A percentile compares a stretch with the other conserved stretches of the same genome.
These are phyloP conservation scores for Drosophila stalkeri DNA, from an alignment of 2,888 invertebrate species.

Conservation along the genomic window DNA sequence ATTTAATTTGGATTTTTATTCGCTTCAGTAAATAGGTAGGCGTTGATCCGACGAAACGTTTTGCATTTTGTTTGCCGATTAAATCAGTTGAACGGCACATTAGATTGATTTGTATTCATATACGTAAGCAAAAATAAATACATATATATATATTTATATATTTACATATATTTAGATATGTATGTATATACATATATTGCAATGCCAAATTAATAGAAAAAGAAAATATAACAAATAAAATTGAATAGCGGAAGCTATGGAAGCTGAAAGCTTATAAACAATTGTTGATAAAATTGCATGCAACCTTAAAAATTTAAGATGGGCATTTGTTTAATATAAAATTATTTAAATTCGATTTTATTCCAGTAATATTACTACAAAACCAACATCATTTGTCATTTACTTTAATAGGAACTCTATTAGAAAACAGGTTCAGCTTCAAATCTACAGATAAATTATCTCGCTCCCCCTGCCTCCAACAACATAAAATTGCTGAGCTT, in stretches of 20 bases:
- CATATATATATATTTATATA: neutral
- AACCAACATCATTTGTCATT: neutral
- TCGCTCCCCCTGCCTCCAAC: too few relatives aligned
- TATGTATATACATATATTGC: neutral
- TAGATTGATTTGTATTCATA: neutral
- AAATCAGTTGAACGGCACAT: constrained; percentile 4
- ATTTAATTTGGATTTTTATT: constrained; percentile 39
- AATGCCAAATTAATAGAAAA: too few relatives aligned
- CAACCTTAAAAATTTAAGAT: neutral
- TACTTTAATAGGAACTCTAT: neutral
- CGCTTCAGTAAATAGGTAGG: constrained; percentile 70
- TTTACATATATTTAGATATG: too few relatives aligned
- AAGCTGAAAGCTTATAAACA: neutral
- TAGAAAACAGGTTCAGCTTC: neutral
- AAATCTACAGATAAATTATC: neutral
- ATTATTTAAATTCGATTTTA: neutral
- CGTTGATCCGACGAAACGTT: constrained; percentile 72
- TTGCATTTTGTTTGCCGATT: constrained; percentile 35
- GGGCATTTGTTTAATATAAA: neutral
- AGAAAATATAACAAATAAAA: too few relatives aligned
- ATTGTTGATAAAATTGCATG: too few relatives aligned
- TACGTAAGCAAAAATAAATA: neutral
- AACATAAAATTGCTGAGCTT: too few relatives aligned
- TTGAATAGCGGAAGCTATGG: neutral
- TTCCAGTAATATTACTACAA: too few relatives aligned